Evolutionary conservation across 2,113 vertebrate species (phyloP).

Genomic region (Genyomyrus donnyi): DNA sequence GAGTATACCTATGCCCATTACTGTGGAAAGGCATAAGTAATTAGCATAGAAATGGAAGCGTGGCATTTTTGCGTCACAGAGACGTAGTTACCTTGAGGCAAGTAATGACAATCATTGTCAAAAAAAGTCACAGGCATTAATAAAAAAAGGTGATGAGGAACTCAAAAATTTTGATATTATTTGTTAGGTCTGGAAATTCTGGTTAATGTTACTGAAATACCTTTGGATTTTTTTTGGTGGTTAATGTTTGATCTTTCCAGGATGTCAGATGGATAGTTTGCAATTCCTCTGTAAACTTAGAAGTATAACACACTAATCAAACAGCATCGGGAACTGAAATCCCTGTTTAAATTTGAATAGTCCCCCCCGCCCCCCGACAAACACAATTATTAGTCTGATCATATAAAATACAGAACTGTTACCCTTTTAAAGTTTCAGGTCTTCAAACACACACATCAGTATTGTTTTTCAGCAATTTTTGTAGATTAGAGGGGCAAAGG

Average conservation of each 20-base stretch:
- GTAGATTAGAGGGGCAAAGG: constrained; percentile 4
- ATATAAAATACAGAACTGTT: background rate
- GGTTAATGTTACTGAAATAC: background rate
- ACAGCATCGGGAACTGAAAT: constrained; percentile 10
- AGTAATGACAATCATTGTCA: background rate
- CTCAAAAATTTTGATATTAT: background rate
- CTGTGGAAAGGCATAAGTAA: background rate
- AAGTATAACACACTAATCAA: constrained; percentile 30
- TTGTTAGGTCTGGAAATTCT: background rate
- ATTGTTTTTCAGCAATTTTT: background rate
- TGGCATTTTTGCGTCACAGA: background rate
- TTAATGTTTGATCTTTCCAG: constrained; percentile 35
- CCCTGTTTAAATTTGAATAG: background rate
- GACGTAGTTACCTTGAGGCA: background rate
- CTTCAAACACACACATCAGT: background rate
- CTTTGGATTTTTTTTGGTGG: background rate
- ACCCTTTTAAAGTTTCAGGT: background rate
- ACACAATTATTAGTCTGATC: background rate
- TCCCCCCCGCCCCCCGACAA: background rate
- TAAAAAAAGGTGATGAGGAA: background rate
- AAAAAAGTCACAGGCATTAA: background rate
- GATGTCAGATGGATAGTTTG: constrained; percentile 14
- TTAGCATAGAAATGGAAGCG: background rate
- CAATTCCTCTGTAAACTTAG: constrained; percentile 22
- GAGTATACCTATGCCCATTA: background rate